Percentiles rank a stretch among this genome's conserved stretches.
phyloP scores from a whole-genome alignment of 2,888 invertebrate species.

The Clunio marinus region DNA sequence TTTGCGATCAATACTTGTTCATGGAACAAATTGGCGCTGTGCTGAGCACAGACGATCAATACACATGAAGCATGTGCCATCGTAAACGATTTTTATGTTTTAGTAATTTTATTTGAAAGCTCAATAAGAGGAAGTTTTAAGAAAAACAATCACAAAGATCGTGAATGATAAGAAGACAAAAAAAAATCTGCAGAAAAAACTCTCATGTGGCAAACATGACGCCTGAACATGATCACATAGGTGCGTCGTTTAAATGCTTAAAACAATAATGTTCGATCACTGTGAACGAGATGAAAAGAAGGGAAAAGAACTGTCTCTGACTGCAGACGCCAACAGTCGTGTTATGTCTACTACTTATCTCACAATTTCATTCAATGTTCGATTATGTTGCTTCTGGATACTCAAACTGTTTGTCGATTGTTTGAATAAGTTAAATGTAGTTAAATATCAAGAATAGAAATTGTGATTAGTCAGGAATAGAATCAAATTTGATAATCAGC shows the following conservation, averaged over 20 bases:
- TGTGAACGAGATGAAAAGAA: neutral
- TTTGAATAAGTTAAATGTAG: too few species aligned
- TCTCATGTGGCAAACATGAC: conserved; percentile 4
- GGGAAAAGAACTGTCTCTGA: neutral
- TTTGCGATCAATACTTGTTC: conserved; percentile 30
- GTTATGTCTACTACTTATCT: neutral
- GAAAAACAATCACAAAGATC: neutral
- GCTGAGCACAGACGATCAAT: conserved; percentile 3
- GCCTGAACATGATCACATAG: conserved; percentile 13
- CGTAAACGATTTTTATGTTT: conserved; percentile 7
- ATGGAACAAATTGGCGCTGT: conserved; percentile 8
- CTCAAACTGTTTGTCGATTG: too few species aligned
- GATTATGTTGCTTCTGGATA: too few species aligned
- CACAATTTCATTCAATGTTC: conserved; percentile 7
- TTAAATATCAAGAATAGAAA: too few species aligned
- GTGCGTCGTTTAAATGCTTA: conserved; percentile 11
- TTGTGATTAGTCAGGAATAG: too few species aligned
- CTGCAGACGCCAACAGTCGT: conserved; percentile 5
- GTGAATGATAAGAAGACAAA: neutral
- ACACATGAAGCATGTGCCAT: conserved; percentile 12
- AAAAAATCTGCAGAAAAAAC: neutral
- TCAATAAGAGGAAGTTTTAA: too few species aligned
- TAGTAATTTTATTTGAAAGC: conserved; percentile 1
- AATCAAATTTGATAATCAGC: too few species aligned
- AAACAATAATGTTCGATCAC: conserved; percentile 25